These are phyloP conservation scores for Sphaerodactylus townsendi DNA, from an alignment of 2,113 vertebrate genomes.

Conservation along the genomic window DNA sequence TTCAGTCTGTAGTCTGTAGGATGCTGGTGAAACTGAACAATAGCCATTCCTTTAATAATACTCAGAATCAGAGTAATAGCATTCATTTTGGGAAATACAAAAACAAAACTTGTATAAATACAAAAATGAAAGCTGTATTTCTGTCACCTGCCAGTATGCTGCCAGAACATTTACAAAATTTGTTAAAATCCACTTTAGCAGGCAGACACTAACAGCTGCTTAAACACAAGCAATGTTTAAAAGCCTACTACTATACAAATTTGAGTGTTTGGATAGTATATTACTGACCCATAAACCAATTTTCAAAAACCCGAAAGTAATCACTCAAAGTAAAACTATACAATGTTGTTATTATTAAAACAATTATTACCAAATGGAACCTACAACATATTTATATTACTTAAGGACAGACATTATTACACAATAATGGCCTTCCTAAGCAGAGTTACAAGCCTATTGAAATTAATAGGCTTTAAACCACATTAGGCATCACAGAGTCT, in stretches of 20 bases:
- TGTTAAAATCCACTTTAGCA: background rate
- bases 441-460: too few relatives aligned
- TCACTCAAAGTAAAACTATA: background rate
- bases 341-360: background rate
- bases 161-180: constrained; percentile 20
- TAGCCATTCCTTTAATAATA: constrained; percentile 33
- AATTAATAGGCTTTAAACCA: too few relatives aligned
- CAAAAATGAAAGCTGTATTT: constrained; percentile 12
- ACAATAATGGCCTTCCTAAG: background rate
- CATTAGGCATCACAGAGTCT: too few relatives aligned
- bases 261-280: background rate
- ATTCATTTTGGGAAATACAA: background rate
- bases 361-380: background rate
- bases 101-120: background rate
- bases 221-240: background rate
- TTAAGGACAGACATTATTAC: background rate
- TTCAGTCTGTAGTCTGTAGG: background rate
- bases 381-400: background rate
- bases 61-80: constrained; percentile 33
- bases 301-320: background rate
- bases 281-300: background rate
- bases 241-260: background rate
- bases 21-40: background rate
- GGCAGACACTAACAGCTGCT: background rate
- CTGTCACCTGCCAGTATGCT: constrained; percentile 5